A percentile compares a stretch with the other conserved stretches of the same genome.
Conservation (phyloP, 2,888 invertebrate genomes). For the Acronicta psi region DNA sequence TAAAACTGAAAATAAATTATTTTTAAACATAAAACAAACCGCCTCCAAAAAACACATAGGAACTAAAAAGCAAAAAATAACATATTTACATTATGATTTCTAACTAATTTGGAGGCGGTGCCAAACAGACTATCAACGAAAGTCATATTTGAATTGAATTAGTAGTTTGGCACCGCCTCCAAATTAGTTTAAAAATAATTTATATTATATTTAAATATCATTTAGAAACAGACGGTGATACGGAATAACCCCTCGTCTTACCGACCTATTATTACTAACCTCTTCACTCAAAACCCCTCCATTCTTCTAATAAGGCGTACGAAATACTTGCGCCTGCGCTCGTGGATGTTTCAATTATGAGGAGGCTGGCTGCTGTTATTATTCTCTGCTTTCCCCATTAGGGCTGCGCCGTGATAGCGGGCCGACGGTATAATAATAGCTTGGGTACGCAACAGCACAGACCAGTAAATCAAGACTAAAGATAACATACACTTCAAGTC, state of each 20-base stretch:
- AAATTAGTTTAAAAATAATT: too few species aligned
- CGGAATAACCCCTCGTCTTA: not conserved
- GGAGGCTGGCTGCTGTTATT: conserved; percentile 42
- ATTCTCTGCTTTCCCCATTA: conserved; percentile 49
- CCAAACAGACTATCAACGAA: too few species aligned
- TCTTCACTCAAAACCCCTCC: conserved; percentile 23
- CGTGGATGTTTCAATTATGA: conserved; percentile 58
- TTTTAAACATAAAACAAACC: too few species aligned
- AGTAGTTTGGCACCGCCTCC: too few species aligned
- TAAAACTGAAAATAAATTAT: too few species aligned
- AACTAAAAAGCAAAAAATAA: too few species aligned
- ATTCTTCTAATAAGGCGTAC: conserved; percentile 43
- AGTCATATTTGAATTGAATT: too few species aligned
- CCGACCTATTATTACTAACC: conserved; percentile 16
- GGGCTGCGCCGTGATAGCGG: conserved; percentile 37
- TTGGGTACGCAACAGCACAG: conserved; percentile 25
- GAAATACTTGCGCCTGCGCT: conserved; percentile 32
- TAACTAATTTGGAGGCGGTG: too few species aligned
- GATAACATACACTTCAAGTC: conserved; percentile 29
- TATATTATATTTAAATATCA: not conserved
- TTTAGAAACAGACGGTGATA: not conserved
- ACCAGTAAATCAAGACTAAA: conserved; percentile 44
- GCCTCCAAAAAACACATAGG: too few species aligned
- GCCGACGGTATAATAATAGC: conserved; percentile 46
- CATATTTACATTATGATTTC: too few species aligned